Conservation (phyloP, 53 echinoderm and acorn worm species). For the Luidia sarsii region DNA sequence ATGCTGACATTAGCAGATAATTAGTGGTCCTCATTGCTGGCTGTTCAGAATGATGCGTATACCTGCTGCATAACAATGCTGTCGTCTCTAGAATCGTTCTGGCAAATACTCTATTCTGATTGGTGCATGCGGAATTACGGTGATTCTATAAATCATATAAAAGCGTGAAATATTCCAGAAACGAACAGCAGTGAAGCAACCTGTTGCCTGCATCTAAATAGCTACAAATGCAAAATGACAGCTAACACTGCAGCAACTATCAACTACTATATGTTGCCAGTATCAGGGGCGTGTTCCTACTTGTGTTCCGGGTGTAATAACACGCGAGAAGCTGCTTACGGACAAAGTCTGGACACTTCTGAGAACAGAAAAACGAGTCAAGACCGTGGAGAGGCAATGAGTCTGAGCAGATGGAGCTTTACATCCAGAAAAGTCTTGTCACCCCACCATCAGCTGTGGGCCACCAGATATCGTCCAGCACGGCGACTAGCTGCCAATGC, state of each 20-base stretch:
- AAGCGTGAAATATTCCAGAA: slow-evolving; percentile 19
- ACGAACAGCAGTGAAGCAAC: slow-evolving; percentile 5
- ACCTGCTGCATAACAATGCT: too few species aligned
- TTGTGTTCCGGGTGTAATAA: slow-evolving; percentile 3
- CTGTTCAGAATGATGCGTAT: too few species aligned
- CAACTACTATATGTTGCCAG: slow-evolving; percentile 6
- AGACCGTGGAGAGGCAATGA: not conserved
- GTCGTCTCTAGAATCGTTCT: too few species aligned
- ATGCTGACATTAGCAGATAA: too few species aligned
- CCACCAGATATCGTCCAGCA: slow-evolving; percentile 33
- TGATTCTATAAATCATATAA: slow-evolving; percentile 22
- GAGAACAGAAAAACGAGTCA: not conserved
- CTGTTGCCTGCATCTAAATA: slow-evolving; percentile 23
- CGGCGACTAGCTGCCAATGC: slow-evolving; percentile 50
- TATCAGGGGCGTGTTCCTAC: not conserved
- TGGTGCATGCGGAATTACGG: slow-evolving; percentile 36
- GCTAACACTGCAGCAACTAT: slow-evolving; percentile 23
- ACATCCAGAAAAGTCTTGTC: not conserved
- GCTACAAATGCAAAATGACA: slow-evolving; percentile 25
- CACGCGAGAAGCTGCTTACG: not conserved
- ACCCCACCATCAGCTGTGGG: slow-evolving; percentile 33
- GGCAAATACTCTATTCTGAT: slow-evolving; percentile 33
- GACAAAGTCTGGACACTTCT: not conserved
- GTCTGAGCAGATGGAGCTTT: not conserved
- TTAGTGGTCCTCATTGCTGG: too few species aligned